A percentile compares a stretch with the other conserved stretches of the same genome.
phyloP scores from a whole-genome alignment of 2,797 vertebrate species.

The Epinephelus awoara region DNA sequence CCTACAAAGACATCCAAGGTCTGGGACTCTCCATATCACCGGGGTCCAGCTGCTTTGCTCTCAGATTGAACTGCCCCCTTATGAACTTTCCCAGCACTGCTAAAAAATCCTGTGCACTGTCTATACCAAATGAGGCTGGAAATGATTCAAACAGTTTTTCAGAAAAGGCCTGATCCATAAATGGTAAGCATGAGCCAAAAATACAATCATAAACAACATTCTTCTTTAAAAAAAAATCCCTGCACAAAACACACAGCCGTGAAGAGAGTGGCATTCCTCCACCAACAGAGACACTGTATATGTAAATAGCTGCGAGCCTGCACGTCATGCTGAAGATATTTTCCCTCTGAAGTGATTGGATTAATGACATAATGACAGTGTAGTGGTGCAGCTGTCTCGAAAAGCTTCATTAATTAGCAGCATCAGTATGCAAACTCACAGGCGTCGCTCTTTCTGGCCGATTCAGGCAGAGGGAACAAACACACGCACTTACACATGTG shows the following conservation, averaged over 20 bases:
- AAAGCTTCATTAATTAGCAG: slow-evolving; percentile 81
- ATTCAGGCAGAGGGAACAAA: slow-evolving; percentile 66
- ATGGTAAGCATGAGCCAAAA: not conserved
- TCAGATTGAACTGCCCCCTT: not conserved
- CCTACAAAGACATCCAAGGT: too few relatives aligned
- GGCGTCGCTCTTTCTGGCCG: slow-evolving; percentile 59
- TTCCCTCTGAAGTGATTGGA: slow-evolving; percentile 69
- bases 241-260: slow-evolving; percentile 12
- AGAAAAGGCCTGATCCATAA: not conserved
- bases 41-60: not conserved
- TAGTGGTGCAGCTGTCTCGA: slow-evolving; percentile 74
- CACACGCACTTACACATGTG: slow-evolving; percentile 67
- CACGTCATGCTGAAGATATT: slow-evolving; percentile 63
- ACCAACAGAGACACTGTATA: slow-evolving; percentile 13
- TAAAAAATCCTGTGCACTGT: not conserved
- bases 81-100: not conserved
- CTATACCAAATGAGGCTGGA: not conserved
- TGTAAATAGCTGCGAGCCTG: slow-evolving; percentile 43
- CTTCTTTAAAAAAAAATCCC: not conserved
- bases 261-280: slow-evolving; percentile 37
- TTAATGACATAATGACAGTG: slow-evolving; percentile 79
- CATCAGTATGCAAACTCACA: slow-evolving; percentile 85
- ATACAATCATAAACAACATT: not conserved
- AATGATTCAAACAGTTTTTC: not conserved
- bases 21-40: too few relatives aligned